Evolutionary conservation across 2,888 invertebrate species (phyloP), one percentile per base, ranked within the genome.

Genomic region (Polydrusus tereticollis): DNA sequence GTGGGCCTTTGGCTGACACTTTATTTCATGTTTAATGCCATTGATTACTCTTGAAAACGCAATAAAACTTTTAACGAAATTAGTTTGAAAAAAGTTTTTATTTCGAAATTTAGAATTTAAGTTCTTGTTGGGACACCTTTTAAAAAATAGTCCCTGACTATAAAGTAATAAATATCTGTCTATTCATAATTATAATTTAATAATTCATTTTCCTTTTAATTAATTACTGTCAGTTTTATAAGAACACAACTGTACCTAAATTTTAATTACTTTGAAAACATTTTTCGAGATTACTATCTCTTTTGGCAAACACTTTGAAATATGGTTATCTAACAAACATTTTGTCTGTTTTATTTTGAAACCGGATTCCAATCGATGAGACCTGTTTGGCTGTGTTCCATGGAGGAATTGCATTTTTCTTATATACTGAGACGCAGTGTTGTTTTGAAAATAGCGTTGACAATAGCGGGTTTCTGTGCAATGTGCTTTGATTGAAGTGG

Each of bases 331-430:
- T 43, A 59, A 59, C 59, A 59, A 38, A 59, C 26, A 59, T 38
- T n/a, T 36, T 41, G 43, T 43, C 26, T 14, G 36, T 21, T 45
- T 62, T 62, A 45, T 62, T 62, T 62, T 62, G 33, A 62, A 62
- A 45, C 16, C 47, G 29, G 62, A 62, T 29, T 52, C 38, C 36
- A 64, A 64, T 64, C 63, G 63, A 64, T 64, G 52, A 50, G 52
- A 50, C 20, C 52, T 64, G 50, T 52, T 64, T 64, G 63, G 63
- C 63, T 20, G 50, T 64, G 50, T 64, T 64, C 63, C 63, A 64
- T 52, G 50, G 36, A 50, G 63, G 52, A 64, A 52, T 38, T 52
- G 63, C 52, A 64, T 52, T 63, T 50, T 41, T 60, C 26, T 60
- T 60, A 5, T 21, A 36, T 59, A 43, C 26, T 45, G 60, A n/a